A percentile compares a stretch with the other conserved stretches of the same genome.
These are phyloP conservation scores for Leptopilina drosophilae DNA, from an alignment of 2,888 invertebrate species.

Conservation along the genomic window DNA sequence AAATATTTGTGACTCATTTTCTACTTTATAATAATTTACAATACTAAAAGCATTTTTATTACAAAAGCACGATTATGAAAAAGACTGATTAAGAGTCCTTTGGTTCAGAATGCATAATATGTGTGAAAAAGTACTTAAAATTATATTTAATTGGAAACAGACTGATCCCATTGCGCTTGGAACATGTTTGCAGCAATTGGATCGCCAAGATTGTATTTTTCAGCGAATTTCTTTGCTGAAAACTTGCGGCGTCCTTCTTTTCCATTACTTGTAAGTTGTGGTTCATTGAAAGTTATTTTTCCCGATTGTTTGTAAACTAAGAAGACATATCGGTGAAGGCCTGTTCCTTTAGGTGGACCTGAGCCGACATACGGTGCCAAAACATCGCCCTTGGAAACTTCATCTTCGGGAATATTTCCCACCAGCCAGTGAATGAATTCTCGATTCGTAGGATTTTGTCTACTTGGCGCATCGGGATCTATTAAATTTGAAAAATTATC, in stretches of 20 bases:
- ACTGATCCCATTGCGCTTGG: slow-evolving; percentile 92
- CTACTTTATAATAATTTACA: neutral
- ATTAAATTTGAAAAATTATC: neutral
- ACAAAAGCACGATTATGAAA: neutral
- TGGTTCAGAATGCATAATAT: neutral
- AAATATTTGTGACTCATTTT: too few species aligned
- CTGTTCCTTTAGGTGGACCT: slow-evolving; percentile 88
- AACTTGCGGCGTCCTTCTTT: slow-evolving; percentile 80
- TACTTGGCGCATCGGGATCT: slow-evolving; percentile 95
- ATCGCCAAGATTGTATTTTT: slow-evolving; percentile 87
- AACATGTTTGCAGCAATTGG: slow-evolving; percentile 94
- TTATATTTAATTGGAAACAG: slow-evolving; percentile 88
- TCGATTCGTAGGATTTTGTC: slow-evolving; percentile 86
- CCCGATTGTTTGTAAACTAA: slow-evolving; percentile 85
- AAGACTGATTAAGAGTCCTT: neutral
- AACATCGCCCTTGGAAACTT: slow-evolving; percentile 84
- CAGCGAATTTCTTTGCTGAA: slow-evolving; percentile 86
- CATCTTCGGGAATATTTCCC: slow-evolving; percentile 88
- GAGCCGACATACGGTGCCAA: slow-evolving; percentile 89
- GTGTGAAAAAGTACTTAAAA: neutral
- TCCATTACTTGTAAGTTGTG: slow-evolving; percentile 78
- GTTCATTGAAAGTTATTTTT: slow-evolving; percentile 80
- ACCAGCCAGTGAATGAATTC: slow-evolving; percentile 97
- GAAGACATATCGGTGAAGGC: slow-evolving; percentile 88
- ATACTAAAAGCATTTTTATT: neutral